Conservation (phyloP, 2,888 invertebrate genomes). For the Mimumesa dahlbomi region DNA sequence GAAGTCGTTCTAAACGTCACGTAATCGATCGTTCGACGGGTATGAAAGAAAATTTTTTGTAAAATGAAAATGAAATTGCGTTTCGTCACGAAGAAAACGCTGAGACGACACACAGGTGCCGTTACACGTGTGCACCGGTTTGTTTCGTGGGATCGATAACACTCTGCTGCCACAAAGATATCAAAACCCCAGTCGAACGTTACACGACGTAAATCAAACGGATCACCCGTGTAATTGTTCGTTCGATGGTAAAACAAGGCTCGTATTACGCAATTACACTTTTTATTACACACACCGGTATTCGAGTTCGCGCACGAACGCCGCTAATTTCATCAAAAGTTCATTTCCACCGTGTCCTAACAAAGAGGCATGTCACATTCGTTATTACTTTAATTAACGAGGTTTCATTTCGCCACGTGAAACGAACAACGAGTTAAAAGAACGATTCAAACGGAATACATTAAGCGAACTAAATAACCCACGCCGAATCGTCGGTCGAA, state of each 20-base stretch:
- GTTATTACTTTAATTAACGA: too few species aligned
- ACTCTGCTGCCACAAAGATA: constrained; percentile 33
- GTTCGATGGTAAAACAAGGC: background rate
- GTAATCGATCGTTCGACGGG: background rate
- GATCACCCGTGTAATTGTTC: background rate
- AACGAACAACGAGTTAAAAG: too few species aligned
- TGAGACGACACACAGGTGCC: constrained; percentile 31
- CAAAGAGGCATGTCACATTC: too few species aligned
- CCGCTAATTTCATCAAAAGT: too few species aligned
- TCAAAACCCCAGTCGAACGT: constrained; percentile 45
- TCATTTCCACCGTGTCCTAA: too few species aligned
- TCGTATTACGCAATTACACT: background rate
- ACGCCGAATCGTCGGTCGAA: too few species aligned
- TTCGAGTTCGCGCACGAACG: too few species aligned
- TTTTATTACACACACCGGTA: too few species aligned
- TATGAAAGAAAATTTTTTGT: too few species aligned
- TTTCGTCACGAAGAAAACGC: constrained; percentile 45
- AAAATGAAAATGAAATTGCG: constrained; percentile 34
- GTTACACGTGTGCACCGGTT: constrained; percentile 49
- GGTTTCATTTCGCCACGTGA: too few species aligned
- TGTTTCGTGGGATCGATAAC: constrained; percentile 50
- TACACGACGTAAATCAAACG: constrained; percentile 27
- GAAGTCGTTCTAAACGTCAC: background rate
- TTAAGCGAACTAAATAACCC: too few species aligned
- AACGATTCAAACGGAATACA: too few species aligned